A percentile compares a stretch with the other conserved stretches of the same genome.
These are phyloP conservation scores for Pseudocheirus occidentalis DNA, from an alignment of 2,797 vertebrate species.

Conservation along the genomic window DNA sequence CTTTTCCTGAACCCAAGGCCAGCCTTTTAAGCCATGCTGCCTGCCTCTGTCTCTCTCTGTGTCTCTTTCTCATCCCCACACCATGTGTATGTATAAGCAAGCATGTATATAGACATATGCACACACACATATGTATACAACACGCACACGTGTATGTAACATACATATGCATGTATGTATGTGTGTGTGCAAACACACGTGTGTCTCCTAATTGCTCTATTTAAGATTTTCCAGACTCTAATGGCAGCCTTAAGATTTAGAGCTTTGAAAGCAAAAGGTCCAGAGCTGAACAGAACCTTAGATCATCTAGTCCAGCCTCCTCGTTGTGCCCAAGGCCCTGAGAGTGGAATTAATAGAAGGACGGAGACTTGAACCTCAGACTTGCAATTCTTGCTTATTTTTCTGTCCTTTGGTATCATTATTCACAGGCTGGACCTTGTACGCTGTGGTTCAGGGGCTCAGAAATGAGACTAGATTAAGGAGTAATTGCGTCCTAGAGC, in stretches of 20 bases:
- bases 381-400: background rate
- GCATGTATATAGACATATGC: too few species aligned
- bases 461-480: background rate
- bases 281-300: background rate
- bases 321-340: background rate
- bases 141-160: too few species aligned
- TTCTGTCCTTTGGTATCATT: background rate
- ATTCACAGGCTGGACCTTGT: background rate
- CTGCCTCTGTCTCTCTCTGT: background rate
- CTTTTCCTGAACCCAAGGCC: too few species aligned
- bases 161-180: too few species aligned
- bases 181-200: background rate
- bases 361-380: background rate
- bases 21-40: too few species aligned
- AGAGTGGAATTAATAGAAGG: background rate
- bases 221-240: background rate
- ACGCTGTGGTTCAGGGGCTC: background rate
- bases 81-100: too few species aligned
- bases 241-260: background rate
- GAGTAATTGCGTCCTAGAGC: background rate
- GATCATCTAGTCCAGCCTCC: background rate
- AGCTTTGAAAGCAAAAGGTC: background rate
- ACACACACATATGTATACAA: too few species aligned
- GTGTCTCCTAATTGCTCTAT: background rate
- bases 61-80: too few species aligned